phyloP scores from a whole-genome alignment of 2,797 vertebrate species.

The Lophura swinhoii region DNA sequence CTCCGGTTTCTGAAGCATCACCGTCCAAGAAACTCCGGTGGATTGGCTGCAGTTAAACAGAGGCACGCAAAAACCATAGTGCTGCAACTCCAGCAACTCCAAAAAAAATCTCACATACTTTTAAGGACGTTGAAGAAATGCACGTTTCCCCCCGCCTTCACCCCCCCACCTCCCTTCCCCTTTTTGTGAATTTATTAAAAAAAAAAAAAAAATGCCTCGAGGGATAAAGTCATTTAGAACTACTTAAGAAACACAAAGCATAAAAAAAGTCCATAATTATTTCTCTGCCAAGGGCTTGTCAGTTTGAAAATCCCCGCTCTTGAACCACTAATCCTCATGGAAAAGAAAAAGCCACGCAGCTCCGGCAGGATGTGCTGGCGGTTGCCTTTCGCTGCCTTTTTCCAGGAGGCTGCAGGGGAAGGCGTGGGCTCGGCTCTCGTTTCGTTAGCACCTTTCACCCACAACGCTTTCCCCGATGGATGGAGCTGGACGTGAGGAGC shows the following conservation, averaged over 20 bases:
- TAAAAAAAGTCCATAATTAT: conserved; percentile 63
- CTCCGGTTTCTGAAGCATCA: conserved; percentile 40
- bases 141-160: background rate
- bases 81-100: conserved; percentile 10
- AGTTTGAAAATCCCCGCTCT: conserved; percentile 69
- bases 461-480: background rate
- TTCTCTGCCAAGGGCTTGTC: conserved; percentile 72
- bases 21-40: conserved; percentile 17
- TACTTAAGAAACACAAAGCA: conserved; percentile 65
- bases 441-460: background rate
- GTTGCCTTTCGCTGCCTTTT: conserved; percentile 29
- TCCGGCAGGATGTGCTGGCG: background rate
- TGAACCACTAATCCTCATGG: conserved; percentile 61
- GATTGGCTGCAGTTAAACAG: background rate
- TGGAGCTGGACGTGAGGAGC: background rate
- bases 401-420: background rate
- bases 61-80: background rate
- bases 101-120: conserved; percentile 41
- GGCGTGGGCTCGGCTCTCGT: accelerated
- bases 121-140: conserved; percentile 49
- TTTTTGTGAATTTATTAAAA: conserved; percentile 18
- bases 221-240: conserved; percentile 63
- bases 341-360: conserved; percentile 16
- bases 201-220: conserved; percentile 22
- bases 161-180: too few species aligned